A percentile compares a stretch with the other conserved stretches of the same genome.
phyloP scores from a whole-genome alignment of 2,113 vertebrate genomes.

The Chlamydotis undulata region DNA sequence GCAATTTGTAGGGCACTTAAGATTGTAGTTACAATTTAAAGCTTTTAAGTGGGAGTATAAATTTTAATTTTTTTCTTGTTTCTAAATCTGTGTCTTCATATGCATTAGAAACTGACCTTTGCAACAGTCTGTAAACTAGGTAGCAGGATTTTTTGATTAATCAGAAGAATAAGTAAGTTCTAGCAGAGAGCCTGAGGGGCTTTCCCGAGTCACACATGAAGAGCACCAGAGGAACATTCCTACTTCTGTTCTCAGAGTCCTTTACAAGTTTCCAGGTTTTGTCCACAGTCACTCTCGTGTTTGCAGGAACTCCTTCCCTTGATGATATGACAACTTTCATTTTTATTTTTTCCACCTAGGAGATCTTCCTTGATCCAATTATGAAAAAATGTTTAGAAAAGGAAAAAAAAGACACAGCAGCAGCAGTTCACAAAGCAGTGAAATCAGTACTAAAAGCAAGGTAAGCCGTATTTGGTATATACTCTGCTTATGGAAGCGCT shows the following conservation, averaged over 20 bases:
- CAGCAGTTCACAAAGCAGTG: slow-evolving; percentile 98
- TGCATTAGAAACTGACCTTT: not conserved
- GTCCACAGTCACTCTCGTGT: not conserved
- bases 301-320: not conserved
- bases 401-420: slow-evolving; percentile 98
- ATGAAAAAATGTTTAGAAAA: slow-evolving; percentile 96
- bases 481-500: not conserved
- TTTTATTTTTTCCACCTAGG: not conserved
- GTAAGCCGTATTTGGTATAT: slow-evolving; percentile 57
- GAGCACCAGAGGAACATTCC: not conserved
- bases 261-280: not conserved
- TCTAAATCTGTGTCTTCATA: not conserved
- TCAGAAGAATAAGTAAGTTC: not conserved
- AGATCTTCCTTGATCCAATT: slow-evolving; percentile 28
- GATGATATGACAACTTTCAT: not conserved
- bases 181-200: not conserved
- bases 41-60: not conserved
- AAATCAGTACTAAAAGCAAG: slow-evolving; percentile 99
- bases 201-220: not conserved
- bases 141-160: not conserved
- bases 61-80: not conserved
- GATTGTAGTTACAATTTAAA: not conserved
- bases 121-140: not conserved
- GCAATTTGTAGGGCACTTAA: not conserved
- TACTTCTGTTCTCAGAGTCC: not conserved